These are phyloP conservation scores for Drosophila varians DNA, from an alignment of 1,140 invertebrate species.

Conservation along the genomic window DNA sequence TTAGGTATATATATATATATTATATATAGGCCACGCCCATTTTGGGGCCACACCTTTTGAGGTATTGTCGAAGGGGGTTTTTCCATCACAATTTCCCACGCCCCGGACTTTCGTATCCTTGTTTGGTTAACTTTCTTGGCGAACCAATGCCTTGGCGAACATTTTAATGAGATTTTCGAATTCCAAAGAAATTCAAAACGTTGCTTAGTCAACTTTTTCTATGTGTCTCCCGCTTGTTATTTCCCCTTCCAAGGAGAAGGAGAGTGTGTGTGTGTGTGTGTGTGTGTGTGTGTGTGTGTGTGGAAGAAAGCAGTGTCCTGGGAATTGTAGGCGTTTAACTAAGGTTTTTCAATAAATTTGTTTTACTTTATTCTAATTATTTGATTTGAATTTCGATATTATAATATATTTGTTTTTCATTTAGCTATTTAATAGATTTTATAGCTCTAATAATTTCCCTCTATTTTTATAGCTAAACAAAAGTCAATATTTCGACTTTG, in stretches of 20 bases:
- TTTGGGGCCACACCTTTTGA: neutral
- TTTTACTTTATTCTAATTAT: too few relatives aligned
- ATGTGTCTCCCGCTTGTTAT: slow-evolving; percentile 3
- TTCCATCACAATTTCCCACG: neutral
- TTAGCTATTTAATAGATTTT: too few relatives aligned
- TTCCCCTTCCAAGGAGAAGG: neutral
- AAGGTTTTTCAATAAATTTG: too few relatives aligned
- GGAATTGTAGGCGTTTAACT: too few relatives aligned
- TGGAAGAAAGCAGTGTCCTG: too few relatives aligned
- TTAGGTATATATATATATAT: neutral
- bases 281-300: too few relatives aligned
- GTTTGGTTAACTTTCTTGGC: neutral
- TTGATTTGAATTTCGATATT: too few relatives aligned
- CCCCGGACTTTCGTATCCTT: neutral
- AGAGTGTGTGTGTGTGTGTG: too few relatives aligned
- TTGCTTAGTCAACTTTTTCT: slow-evolving; percentile 45
- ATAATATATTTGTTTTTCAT: too few relatives aligned
- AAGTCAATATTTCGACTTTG: too few relatives aligned
- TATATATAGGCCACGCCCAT: neutral
- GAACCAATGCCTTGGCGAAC: slow-evolving; percentile 37
- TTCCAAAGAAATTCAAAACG: slow-evolving; percentile 68
- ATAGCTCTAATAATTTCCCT: too few relatives aligned
- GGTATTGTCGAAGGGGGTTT: neutral
- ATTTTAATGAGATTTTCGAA: slow-evolving; percentile 76
- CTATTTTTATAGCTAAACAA: too few relatives aligned